These are phyloP conservation scores for Ptychochromis oligacanthus DNA, from an alignment of 2,113 vertebrate genomes.

Conservation along the genomic window DNA sequence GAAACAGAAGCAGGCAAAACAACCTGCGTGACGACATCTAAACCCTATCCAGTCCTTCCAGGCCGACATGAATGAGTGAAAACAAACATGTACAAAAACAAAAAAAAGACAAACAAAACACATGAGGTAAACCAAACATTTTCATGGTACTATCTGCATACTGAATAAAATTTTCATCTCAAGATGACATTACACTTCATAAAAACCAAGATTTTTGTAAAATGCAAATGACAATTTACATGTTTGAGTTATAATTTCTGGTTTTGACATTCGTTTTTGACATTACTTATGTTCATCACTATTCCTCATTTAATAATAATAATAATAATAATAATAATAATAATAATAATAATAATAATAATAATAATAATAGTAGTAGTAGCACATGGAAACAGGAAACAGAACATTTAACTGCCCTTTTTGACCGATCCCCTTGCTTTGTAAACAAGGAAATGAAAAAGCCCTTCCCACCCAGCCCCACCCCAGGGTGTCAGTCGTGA, in stretches of 20 bases:
- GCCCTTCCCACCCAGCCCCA: slow-evolving; percentile 35
- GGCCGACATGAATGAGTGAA: not conserved
- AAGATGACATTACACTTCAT: slow-evolving; percentile 52
- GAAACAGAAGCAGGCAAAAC: slow-evolving; percentile 4
- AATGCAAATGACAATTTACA: slow-evolving; percentile 40
- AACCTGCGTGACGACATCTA: not conserved
- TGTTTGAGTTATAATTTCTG: slow-evolving; percentile 10
- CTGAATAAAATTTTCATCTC: slow-evolving; percentile 34
- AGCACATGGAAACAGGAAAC: slow-evolving; percentile 52
- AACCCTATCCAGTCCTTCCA: not conserved
- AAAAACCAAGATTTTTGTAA: slow-evolving; percentile 37
- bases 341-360: slow-evolving; percentile 39
- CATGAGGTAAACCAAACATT: slow-evolving; percentile 57
- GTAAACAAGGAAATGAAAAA: slow-evolving; percentile 69
- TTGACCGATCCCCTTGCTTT: slow-evolving; percentile 43
- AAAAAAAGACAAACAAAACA: slow-evolving; percentile 52
- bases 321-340: slow-evolving; percentile 18
- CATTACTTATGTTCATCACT: slow-evolving; percentile 18
- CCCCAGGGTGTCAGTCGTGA: slow-evolving; percentile 47
- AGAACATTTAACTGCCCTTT: slow-evolving; percentile 46
- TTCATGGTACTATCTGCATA: slow-evolving; percentile 20
- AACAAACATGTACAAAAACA: slow-evolving; percentile 17
- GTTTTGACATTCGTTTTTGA: slow-evolving; percentile 32
- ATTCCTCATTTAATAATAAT: slow-evolving; percentile 33
- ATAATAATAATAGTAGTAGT: slow-evolving; percentile 26